These are phyloP conservation scores for Tanytarsus gracilentus DNA, from an alignment of 2,888 invertebrate species.

Conservation along the genomic window DNA sequence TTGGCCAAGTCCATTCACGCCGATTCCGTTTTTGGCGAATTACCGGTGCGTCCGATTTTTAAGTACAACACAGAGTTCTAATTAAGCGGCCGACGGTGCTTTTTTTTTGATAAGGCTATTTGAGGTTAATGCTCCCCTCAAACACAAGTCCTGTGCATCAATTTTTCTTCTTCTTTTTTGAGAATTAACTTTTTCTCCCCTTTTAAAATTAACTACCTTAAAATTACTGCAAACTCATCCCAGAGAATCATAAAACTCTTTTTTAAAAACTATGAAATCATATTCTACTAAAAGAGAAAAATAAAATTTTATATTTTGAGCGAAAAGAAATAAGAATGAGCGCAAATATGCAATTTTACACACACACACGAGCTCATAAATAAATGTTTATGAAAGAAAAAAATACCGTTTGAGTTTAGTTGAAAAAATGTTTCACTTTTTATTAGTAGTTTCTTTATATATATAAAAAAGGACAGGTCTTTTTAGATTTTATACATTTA, in stretches of 20 bases:
- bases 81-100: background rate
- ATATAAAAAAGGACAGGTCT: background rate
- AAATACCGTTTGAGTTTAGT: background rate
- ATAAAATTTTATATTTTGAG: background rate
- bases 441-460: background rate
- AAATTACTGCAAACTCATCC: too few species aligned
- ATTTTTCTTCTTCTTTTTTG: too few species aligned
- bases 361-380: background rate
- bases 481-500: too few species aligned
- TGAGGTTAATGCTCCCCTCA: too few species aligned
- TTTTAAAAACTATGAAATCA: too few species aligned
- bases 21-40: conserved; percentile 75
- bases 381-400: background rate
- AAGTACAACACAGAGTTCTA: conserved; percentile 9
- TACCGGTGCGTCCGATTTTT: conserved; percentile 47
- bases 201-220: too few species aligned
- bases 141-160: too few species aligned
- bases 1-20: conserved; percentile 83
- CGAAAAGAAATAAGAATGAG: background rate
- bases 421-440: background rate
- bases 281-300: too few species aligned
- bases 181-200: background rate
- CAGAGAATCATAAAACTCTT: too few species aligned
- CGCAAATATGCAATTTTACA: background rate
- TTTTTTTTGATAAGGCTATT: background rate